Base-by-base conservation (phyloP, 2,797 vertebrate species). In the Meda fulgida region DNA sequence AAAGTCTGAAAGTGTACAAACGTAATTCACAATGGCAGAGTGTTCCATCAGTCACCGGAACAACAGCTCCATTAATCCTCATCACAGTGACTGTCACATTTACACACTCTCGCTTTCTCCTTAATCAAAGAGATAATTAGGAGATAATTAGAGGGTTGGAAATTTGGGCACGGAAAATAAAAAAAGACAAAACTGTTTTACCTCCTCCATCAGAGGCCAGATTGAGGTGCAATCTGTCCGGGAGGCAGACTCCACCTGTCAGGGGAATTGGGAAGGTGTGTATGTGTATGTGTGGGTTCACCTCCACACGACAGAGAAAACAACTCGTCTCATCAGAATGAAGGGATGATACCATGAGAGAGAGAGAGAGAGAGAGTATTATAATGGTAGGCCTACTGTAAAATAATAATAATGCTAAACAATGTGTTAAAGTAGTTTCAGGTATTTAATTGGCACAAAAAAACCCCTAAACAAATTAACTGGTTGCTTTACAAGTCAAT, bases 121-220 rank as follows among this genome's bases (percentile, higher is more conserved):
- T 87, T 90, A 91, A 91, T 92, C 90, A 90, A 89, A 84, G 78
- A 89, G 88, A 89, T 89, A 87, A 91, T 91, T 88, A 88, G 85
- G 34, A 84, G 82, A 88, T 91, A 89, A 92, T 92, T 91, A 91
- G 85, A 67, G 85, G 89, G 85, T 88, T 90, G 85, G 83, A 90
- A 90, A 90, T 91, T 89, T 90, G 84, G 70, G 89, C 88, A 83
- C 69, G 85, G 83, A 80, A 87, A 84, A 72, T 1, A 48, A 70
- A 85, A 85, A 67, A 80, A 76, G 55, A 66, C 60, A 84, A 65
- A 84, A 77, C 80, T 38, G 65, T 82, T 92, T 89, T 36, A 77
- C 76, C 86, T 79, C 48, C 48, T n/a, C n/a, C 73, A 70, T 87
- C 87, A 86, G 80, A 82, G 69, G 77, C 73, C 83, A 89, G 86